A percentile compares a stretch with the other conserved stretches of the same genome.
These are phyloP conservation scores for Hippocampus barbouri DNA, from an alignment of 2,113 vertebrate species.

Conservation along the genomic window DNA sequence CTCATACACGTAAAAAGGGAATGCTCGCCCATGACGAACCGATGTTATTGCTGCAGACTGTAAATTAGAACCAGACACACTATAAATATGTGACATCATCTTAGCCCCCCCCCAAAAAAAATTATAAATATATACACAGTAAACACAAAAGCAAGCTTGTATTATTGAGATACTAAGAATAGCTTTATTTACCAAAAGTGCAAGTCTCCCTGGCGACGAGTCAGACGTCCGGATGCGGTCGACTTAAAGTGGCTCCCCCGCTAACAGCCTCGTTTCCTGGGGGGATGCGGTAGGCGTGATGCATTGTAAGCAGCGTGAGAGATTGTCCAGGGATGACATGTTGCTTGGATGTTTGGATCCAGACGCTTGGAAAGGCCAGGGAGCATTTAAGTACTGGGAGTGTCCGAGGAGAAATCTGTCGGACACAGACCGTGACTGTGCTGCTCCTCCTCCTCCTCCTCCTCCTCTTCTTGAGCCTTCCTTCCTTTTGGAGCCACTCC, in stretches of 20 bases:
- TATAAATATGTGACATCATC: slow-evolving; percentile 32
- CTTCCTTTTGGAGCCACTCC: slow-evolving; percentile 40
- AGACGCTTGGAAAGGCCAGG: slow-evolving; percentile 21
- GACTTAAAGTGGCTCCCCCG: slow-evolving; percentile 3
- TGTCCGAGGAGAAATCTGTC: slow-evolving; percentile 32
- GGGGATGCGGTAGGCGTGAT: background rate
- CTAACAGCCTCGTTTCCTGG: background rate
- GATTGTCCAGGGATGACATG: background rate
- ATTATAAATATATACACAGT: background rate
- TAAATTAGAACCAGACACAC: slow-evolving; percentile 53
- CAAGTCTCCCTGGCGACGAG: slow-evolving; percentile 2
- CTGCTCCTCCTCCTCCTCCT: slow-evolving; percentile 25
- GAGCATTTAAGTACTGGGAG: slow-evolving; percentile 38
- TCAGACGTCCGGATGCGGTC: background rate
- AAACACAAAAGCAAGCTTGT: background rate
- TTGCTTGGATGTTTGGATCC: background rate
- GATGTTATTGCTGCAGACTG: slow-evolving; percentile 5
- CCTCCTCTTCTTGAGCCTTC: slow-evolving; percentile 21
- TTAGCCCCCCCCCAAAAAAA: background rate
- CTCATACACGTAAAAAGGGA: background rate
- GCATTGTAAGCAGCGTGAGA: background rate
- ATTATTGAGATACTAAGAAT: background rate
- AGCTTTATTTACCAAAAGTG: slow-evolving; percentile 49
- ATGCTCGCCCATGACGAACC: background rate
- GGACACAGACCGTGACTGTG: background rate